Percentiles rank a stretch among this genome's conserved stretches.
phyloP scores from a whole-genome alignment of 2,113 vertebrate species.

The Myrmecobius fasciatus region DNA sequence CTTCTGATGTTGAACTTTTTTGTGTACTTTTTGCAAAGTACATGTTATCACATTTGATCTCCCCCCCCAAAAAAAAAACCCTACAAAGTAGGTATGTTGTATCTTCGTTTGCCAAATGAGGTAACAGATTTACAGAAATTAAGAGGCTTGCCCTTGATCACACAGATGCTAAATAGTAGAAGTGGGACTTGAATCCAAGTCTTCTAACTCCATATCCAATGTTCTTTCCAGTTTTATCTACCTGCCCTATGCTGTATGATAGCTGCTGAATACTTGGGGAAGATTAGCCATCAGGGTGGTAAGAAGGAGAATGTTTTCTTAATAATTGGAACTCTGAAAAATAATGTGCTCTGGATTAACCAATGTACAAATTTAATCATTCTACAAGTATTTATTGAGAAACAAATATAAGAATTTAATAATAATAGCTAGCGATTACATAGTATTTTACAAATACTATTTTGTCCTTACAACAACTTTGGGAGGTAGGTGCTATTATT shows the following conservation, averaged over 20 bases:
- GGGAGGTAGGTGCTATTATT: background rate
- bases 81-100: background rate
- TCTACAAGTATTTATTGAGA: background rate
- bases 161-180: background rate
- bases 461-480: background rate
- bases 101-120: background rate
- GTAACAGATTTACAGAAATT: background rate
- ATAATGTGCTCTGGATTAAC: background rate
- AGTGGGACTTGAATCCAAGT: background rate
- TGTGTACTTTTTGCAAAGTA: background rate
- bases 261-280: conserved; percentile 1
- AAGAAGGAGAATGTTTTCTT: background rate
- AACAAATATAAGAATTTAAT: background rate
- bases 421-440: background rate
- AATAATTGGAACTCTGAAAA: background rate
- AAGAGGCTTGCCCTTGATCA: background rate
- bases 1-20: background rate
- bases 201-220: conserved; percentile 2
- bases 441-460: background rate
- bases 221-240: background rate
- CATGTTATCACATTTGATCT: background rate
- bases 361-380: background rate
- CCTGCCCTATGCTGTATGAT: background rate
- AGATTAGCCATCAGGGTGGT: background rate
- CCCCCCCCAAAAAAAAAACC: background rate